Evolutionary conservation across 2,888 invertebrate species (phyloP).

Genomic region (Galerucella pusilla): DNA sequence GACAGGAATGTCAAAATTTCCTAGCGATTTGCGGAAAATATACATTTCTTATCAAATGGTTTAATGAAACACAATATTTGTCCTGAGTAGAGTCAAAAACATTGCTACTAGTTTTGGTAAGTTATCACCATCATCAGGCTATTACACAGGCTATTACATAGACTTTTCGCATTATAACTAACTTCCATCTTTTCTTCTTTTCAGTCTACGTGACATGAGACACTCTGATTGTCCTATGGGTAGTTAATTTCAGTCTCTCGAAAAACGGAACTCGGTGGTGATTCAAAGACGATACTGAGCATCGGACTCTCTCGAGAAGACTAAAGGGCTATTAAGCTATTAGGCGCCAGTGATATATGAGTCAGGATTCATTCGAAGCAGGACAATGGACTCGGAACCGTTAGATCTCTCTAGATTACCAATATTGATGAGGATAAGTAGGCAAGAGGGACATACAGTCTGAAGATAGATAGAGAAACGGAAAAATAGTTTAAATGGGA

Average conservation of each 20-base stretch:
- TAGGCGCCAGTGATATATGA: slow-evolving; percentile 20
- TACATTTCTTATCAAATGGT: too few relatives aligned
- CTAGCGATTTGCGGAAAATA: too few relatives aligned
- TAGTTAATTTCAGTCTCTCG: too few relatives aligned
- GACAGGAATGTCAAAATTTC: too few relatives aligned
- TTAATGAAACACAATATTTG: too few relatives aligned
- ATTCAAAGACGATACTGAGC: slow-evolving; percentile 16
- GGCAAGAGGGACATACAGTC: slow-evolving; percentile 1
- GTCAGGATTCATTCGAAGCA: background rate
- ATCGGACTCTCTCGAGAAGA: background rate
- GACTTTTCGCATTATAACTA: too few relatives aligned
- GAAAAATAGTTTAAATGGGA: too few relatives aligned
- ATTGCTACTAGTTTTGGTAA: too few relatives aligned
- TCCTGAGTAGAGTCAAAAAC: too few relatives aligned
- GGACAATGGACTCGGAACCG: slow-evolving; percentile 9
- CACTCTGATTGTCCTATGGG: background rate
- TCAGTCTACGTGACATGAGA: background rate
- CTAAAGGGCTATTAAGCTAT: slow-evolving; percentile 15
- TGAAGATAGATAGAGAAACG: background rate
- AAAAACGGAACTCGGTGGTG: slow-evolving; percentile 15
- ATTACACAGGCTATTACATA: too few relatives aligned
- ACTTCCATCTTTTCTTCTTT: background rate
- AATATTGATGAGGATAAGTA: slow-evolving; percentile 2
- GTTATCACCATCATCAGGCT: too few relatives aligned
- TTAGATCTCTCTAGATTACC: background rate